Percentiles rank a stretch among this genome's conserved stretches.
Conservation (phyloP, 2,797 vertebrate species). For the Schizothorax lantsangensis region DNA sequence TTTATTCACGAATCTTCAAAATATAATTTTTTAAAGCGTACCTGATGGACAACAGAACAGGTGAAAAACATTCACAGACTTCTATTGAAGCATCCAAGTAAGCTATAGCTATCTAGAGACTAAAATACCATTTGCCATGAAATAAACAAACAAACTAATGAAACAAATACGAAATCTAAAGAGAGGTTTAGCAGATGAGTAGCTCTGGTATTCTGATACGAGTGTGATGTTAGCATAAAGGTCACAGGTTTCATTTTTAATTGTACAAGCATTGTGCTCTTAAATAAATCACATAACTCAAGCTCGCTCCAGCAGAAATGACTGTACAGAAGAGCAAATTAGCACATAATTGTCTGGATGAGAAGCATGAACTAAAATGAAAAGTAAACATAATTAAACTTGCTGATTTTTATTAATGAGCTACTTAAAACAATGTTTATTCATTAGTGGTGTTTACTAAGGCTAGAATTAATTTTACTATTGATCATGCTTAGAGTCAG, state of each 20-base stretch:
- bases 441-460: slow-evolving; percentile 21
- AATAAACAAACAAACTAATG: neutral
- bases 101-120: neutral
- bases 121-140: neutral
- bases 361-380: neutral
- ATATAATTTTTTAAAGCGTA: neutral
- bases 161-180: neutral
- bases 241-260: neutral
- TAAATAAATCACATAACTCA: neutral
- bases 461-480: neutral
- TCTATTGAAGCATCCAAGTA: neutral
- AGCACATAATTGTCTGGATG: neutral
- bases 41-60: neutral
- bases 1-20: no score
- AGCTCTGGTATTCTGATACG: neutral
- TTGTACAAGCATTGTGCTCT: neutral
- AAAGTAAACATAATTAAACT: neutral
- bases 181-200: neutral
- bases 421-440: neutral
- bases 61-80: neutral
- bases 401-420: slow-evolving; percentile 21
- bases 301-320: neutral
- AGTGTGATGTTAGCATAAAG: neutral
- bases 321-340: neutral
- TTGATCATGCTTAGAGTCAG: neutral